A percentile compares a stretch with the other conserved stretches of the same genome.
phyloP scores from a whole-genome alignment of 2,888 invertebrate species.

The Agonopterix subpropinquella region DNA sequence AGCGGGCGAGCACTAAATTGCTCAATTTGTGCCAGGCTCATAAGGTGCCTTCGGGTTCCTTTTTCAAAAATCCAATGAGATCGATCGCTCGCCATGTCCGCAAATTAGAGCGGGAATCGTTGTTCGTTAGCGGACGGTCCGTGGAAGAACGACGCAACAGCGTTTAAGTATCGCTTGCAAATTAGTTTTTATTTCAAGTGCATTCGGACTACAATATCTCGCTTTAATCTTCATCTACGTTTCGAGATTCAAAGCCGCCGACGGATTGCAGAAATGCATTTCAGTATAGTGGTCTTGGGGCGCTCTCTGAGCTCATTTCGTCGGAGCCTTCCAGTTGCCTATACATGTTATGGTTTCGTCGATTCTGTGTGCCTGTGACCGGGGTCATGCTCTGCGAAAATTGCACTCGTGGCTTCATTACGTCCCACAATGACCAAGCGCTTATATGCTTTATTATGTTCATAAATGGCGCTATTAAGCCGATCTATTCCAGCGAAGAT shows the following conservation, averaged over 20 bases:
- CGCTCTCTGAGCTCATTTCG: slow-evolving; percentile 52
- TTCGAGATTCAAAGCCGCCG: slow-evolving; percentile 56
- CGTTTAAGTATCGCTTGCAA: slow-evolving; percentile 14
- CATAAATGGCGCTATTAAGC: slow-evolving; percentile 32
- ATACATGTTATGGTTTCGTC: slow-evolving; percentile 25
- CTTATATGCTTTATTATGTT: slow-evolving; percentile 35
- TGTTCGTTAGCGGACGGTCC: slow-evolving; percentile 55
- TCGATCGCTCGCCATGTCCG: slow-evolving; percentile 73
- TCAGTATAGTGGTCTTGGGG: slow-evolving; percentile 50
- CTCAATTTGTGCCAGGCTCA: slow-evolving; percentile 69
- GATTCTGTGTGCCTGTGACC: slow-evolving; percentile 19
- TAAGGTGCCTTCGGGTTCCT: slow-evolving; percentile 56
- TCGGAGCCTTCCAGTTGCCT: slow-evolving; percentile 20
- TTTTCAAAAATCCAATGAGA: slow-evolving; percentile 73
- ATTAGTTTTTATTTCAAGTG: slow-evolving; percentile 17
- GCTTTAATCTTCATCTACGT: slow-evolving; percentile 50
- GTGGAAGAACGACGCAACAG: slow-evolving; percentile 28
- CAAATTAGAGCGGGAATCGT: slow-evolving; percentile 72
- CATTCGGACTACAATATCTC: slow-evolving; percentile 18
- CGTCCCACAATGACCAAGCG: slow-evolving; percentile 39
- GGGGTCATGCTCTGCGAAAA: slow-evolving; percentile 44
- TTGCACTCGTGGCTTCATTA: slow-evolving; percentile 52
- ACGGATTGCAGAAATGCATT: slow-evolving; percentile 54
- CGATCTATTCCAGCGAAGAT: slow-evolving; percentile 31
- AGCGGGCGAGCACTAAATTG: slow-evolving; percentile 62